Percentiles rank a stretch among this genome's conserved stretches.
These are phyloP conservation scores for Plebejus melissa DNA, from an alignment of 2,888 invertebrate species.

Conservation along the genomic window DNA sequence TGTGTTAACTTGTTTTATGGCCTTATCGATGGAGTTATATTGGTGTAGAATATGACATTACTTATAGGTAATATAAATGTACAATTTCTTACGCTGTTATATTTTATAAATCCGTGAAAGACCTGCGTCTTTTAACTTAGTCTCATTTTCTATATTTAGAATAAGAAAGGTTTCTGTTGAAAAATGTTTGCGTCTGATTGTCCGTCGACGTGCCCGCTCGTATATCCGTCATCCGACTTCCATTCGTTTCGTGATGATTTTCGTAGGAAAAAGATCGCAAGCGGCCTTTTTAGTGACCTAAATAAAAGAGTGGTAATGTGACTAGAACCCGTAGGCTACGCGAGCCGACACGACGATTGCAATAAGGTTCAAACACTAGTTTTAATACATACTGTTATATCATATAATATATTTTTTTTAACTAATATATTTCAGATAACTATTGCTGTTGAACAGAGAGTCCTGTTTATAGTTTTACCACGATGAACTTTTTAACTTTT, in stretches of 20 bases:
- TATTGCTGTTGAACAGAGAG: slow-evolving; percentile 72
- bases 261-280: neutral
- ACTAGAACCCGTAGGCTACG: neutral
- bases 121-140: slow-evolving; percentile 31
- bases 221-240: neutral
- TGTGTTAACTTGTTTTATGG: slow-evolving; percentile 60
- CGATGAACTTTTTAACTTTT: slow-evolving; percentile 57
- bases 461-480: slow-evolving; percentile 72
- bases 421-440: slow-evolving; percentile 74
- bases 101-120: slow-evolving; percentile 29
- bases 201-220: slow-evolving; percentile 8
- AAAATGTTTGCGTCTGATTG: slow-evolving; percentile 21
- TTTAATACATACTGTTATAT: slow-evolving; percentile 61
- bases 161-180: slow-evolving; percentile 35
- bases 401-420: slow-evolving; percentile 73
- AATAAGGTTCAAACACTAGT: slow-evolving; percentile 49
- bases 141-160: slow-evolving; percentile 38
- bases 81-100: slow-evolving; percentile 36
- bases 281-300: neutral
- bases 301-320: neutral
- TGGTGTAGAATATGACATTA: slow-evolving; percentile 29
- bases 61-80: slow-evolving; percentile 31
- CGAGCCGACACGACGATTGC: slow-evolving; percentile 38
- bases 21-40: slow-evolving; percentile 46
- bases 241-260: neutral